Evolutionary conservation across 1,140 invertebrate species (phyloP).

Genomic region (Dendrolimus kikuchii): DNA sequence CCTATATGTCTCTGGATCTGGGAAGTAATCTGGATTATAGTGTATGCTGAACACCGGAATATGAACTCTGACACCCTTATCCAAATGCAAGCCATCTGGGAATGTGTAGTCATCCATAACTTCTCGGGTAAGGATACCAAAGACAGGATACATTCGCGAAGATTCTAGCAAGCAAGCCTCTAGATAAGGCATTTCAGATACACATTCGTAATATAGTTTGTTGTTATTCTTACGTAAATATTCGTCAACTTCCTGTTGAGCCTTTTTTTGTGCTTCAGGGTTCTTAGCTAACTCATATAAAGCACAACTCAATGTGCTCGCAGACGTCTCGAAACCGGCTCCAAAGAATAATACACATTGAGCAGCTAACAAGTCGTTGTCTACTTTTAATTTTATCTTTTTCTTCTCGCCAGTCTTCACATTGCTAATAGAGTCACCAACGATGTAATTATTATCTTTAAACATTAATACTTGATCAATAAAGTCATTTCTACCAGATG

Average conservation of each 20-base stretch:
- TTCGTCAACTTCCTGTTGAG: constrained; percentile 70
- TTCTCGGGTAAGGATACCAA: constrained; percentile 30
- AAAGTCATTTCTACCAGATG: constrained; percentile 5
- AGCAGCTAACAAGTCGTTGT: constrained; percentile 27
- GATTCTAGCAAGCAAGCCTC: constrained; percentile 36
- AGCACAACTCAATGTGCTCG: constrained; percentile 24
- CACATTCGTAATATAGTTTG: constrained; percentile 44
- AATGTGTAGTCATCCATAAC: constrained; percentile 47
- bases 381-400: constrained; percentile 15
- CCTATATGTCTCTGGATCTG: constrained; percentile 67
- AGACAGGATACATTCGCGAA: constrained; percentile 40
- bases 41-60: constrained; percentile 57
- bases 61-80: constrained; percentile 29
- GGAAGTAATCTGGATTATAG: constrained; percentile 60
- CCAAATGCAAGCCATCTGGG: constrained; percentile 31
- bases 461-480: constrained; percentile 6
- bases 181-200: constrained; percentile 51
- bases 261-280: constrained; percentile 69
- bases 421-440: constrained; percentile 5
- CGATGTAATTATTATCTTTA: constrained; percentile 1
- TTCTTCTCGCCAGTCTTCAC: constrained; percentile 5
- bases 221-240: constrained; percentile 44
- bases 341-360: constrained; percentile 55
- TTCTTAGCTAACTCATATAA: constrained; percentile 16
- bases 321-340: constrained; percentile 35